Evolutionary conservation across 1,140 invertebrate genomes (phyloP), one percentile per base, ranked within the genome.

Genomic region (Zaprionus capensis): DNA sequence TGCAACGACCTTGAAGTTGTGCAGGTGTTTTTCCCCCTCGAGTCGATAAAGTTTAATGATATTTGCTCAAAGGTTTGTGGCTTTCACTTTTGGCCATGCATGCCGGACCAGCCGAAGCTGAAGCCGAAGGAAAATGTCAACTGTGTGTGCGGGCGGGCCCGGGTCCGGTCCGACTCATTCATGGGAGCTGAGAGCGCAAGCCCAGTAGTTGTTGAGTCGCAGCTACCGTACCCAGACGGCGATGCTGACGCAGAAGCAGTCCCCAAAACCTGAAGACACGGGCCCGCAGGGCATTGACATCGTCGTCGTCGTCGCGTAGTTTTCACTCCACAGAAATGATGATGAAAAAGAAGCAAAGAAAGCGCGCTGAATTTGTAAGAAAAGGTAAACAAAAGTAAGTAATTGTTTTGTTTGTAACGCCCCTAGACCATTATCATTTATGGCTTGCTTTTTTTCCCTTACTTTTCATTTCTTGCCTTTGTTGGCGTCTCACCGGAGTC

Each of bases 341-440:
- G 57, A 66, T 17, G 41, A 14, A 68, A 67, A 64, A 61, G 44
- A 49, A 55, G 66, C 69, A 82, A 86, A 86, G 83, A 86, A 86
- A 86, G 83, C 80, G 83, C 76, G 80, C 71, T 81, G 78, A 84
- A 81, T 84, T 85, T 71, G 66, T 77, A 82, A 51, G 71, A 83
- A 76, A 83, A 66, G 66, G 63, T 72, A 80, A 77, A 75, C 68
- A 85, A 79, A 76, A 79, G 55, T 66, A 75, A 79, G 63, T 85
- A 81, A 86, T 85, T 85, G 78, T 85, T 82, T 85, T 70, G 67
- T 53, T 38, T 51, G 38, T 41, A 51, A 80, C 62, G 65, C 59
- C 75, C 62, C 80, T 62, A 68, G 63, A 41, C 71, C 71, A 86
- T 76, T 79, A 79, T 81, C 64, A 75, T 81, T 85, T 85, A 71